phyloP scores from a whole-genome alignment of 92 coral and sea anemone species.

The Bergia puertoricense region DNA sequence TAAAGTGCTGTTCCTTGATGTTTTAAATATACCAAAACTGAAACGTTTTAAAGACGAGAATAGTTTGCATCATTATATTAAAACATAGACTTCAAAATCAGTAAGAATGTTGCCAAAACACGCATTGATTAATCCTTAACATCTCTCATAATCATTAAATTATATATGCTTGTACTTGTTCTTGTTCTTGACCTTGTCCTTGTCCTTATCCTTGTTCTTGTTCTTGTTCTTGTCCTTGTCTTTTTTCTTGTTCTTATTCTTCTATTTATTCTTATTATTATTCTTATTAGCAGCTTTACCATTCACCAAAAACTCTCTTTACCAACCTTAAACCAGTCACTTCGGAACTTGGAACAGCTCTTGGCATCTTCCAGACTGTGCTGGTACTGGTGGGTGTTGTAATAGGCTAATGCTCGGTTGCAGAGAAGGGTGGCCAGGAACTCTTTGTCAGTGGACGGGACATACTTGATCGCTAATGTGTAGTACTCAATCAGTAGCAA shows the following conservation, averaged over 20 bases:
- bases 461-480: constrained; percentile 65
- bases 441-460: constrained; percentile 52
- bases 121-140: too few species aligned
- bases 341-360: constrained; percentile 61
- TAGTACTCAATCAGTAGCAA: constrained; percentile 58
- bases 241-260: too few species aligned
- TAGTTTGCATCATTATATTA: too few species aligned
- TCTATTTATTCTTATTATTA: not conserved
- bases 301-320: not conserved
- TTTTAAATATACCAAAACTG: too few species aligned
- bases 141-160: too few species aligned
- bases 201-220: too few species aligned
- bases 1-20: too few species aligned
- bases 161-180: not conserved
- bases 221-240: too few species aligned
- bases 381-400: constrained; percentile 43
- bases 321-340: constrained; percentile 71
- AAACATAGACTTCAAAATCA: too few species aligned
- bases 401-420: constrained; percentile 69
- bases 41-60: too few species aligned
- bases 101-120: too few species aligned
- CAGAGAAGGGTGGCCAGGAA: constrained; percentile 63
- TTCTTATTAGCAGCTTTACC: not conserved
- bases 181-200: not conserved
- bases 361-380: constrained; percentile 65